Evolutionary conservation across 2,797 vertebrate species (phyloP).

Genomic region (Threskiornis aethiopicus): DNA sequence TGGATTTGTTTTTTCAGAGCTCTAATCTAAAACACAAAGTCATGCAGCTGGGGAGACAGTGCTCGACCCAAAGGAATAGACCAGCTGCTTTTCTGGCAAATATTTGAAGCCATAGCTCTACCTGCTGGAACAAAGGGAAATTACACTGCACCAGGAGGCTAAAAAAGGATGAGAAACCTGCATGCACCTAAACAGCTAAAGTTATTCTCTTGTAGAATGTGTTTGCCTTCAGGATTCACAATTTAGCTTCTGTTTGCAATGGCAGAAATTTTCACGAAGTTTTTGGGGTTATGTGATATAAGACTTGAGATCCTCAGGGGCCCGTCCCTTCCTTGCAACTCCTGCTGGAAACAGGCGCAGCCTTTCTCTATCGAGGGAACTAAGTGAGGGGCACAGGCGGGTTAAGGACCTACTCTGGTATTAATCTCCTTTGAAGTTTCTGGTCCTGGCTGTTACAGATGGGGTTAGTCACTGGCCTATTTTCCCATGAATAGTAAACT

Average conservation of each 20-base stretch:
- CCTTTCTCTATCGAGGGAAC: background rate
- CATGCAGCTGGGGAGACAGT: background rate
- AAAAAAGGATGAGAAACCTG: background rate
- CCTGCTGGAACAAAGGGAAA: constrained; percentile 34
- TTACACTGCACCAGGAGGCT: background rate
- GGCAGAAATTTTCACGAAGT: background rate
- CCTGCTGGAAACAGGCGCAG: background rate
- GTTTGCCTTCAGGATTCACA: background rate
- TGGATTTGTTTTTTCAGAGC: background rate
- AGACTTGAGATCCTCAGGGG: background rate
- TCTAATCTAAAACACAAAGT: background rate
- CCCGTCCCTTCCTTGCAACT: background rate
- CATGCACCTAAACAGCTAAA: background rate
- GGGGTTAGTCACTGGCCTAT: background rate
- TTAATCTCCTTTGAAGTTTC: background rate
- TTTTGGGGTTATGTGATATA: background rate
- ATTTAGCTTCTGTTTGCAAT: background rate
- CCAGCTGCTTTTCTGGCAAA: background rate
- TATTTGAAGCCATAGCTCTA: constrained; percentile 8
- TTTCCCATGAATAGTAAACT: background rate
- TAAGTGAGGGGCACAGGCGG: background rate
- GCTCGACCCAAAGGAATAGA: background rate
- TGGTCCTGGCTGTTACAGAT: background rate
- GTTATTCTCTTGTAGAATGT: background rate
- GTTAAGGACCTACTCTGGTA: background rate